Percentiles rank a stretch among this genome's conserved stretches.
Conservation (phyloP, 2,113 vertebrate species). For the Cololabis saira region DNA sequence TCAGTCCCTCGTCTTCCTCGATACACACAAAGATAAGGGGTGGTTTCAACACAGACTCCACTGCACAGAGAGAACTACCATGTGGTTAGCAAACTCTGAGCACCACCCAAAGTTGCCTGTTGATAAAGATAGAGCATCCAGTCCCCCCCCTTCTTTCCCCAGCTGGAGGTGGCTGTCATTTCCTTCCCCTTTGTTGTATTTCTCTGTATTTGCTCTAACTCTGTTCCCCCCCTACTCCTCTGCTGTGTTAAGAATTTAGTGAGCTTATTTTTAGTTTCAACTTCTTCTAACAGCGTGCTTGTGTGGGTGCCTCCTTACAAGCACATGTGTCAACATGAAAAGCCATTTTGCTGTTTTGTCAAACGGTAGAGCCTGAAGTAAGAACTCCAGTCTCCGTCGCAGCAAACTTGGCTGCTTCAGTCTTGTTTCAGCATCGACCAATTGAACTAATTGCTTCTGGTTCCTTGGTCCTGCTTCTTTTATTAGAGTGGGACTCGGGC, state of each 20-base stretch:
- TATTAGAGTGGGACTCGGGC: constrained; percentile 17
- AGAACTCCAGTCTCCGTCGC: constrained; percentile 8
- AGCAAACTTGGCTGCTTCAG: constrained; percentile 25
- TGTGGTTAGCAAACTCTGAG: constrained; percentile 24
- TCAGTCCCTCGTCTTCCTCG: constrained; percentile 13
- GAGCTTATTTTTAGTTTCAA: constrained; percentile 23
- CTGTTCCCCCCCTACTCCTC: neutral
- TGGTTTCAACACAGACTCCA: neutral
- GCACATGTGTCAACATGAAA: neutral
- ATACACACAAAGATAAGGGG: constrained; percentile 11
- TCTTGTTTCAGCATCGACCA: constrained; percentile 42
- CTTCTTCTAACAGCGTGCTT: neutral
- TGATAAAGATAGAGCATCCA: constrained; percentile 23
- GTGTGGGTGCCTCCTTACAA: neutral
- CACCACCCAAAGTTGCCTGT: constrained; percentile 2
- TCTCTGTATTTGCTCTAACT: neutral
- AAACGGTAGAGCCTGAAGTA: constrained; percentile 12
- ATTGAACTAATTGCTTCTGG: constrained; percentile 50
- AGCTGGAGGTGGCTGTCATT: neutral
- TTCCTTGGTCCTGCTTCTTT: constrained; percentile 32
- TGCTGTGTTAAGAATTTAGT: constrained; percentile 18
- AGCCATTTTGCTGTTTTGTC: constrained; percentile 9
- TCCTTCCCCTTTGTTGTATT: neutral
- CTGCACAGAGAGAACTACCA: constrained; percentile 33
- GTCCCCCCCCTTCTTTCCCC: neutral